These are phyloP conservation scores for Ahaetulla prasina DNA, from an alignment of 2,113 vertebrate genomes.

Conservation along the genomic window DNA sequence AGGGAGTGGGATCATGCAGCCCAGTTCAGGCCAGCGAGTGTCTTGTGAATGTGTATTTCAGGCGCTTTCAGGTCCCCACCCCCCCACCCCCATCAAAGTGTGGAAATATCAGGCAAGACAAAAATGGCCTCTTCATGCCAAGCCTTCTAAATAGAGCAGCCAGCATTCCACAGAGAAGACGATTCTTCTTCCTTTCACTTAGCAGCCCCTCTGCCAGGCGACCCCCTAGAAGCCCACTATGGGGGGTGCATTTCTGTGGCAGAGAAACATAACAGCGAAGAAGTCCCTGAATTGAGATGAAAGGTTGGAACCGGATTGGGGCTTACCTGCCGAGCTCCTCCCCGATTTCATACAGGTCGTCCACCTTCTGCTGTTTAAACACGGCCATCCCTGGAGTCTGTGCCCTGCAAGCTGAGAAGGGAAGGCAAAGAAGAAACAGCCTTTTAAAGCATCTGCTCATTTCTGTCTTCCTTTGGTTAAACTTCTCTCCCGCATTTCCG, in stretches of 20 bases:
- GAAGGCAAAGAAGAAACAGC: background rate
- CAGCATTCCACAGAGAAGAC: background rate
- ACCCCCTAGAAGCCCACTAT: background rate
- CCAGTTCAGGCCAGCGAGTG: background rate
- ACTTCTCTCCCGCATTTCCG: too few species aligned
- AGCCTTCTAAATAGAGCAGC: background rate
- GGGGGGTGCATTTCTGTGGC: background rate
- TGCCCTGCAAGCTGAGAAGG: conserved; percentile 72
- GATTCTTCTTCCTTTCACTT: background rate
- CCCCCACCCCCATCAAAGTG: background rate
- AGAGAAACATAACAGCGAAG: background rate
- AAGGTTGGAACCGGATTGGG: background rate
- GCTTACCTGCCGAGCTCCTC: conserved; percentile 91
- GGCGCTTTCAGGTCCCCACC: background rate
- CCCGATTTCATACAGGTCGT: conserved; percentile 87
- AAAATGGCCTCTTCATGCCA: background rate
- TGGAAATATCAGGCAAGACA: background rate
- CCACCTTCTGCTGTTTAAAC: conserved; percentile 93
- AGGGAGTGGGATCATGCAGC: background rate
- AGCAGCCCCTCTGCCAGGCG: background rate
- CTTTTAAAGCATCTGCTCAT: background rate
- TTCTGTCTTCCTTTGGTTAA: background rate
- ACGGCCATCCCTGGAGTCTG: conserved; percentile 83
- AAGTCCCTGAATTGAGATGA: background rate
- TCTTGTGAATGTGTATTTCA: background rate